Base-by-base conservation (phyloP, 1,140 invertebrate genomes). In the Lutraria rhynchaena region DNA sequence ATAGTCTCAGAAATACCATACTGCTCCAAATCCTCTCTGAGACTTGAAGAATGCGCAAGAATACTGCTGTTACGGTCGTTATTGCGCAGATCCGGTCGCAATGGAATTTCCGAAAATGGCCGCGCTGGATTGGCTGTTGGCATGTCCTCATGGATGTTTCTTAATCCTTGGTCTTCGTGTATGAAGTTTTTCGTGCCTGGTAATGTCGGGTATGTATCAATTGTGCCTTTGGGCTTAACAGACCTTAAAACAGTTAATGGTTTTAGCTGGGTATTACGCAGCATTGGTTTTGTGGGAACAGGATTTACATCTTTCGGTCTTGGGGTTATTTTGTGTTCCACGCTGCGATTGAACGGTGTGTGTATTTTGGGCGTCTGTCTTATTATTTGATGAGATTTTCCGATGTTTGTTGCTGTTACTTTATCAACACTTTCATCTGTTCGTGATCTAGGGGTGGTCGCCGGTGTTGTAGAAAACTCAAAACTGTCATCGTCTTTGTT, bases 91-190 rank as follows among this genome's bases (percentile, higher is more conserved):
- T 80, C 76, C 9, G 76, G 53, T 0, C 76, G 61, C 0, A 80
- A 33, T 5, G 76, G 76, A 13, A 80, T 80, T 60, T 80, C 76
- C 44, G 76, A 80, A 60, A 80, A 80, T 31, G 76, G 76, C 19
- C 76, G 49, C 17, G 24, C 17, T 7, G 60, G 15, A 9, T 57
- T 22, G 11, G 22, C 31, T 3, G 22, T 7, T 3, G 29, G 15
- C 46, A 13, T n/a, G 1, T 73, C 35, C 3, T 37, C 33, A 44
- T 3, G 17, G 19, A 61, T 33, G 57, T 63, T 75, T 57, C 41
- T 75, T 11, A 41, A 27, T 11, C 29, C 29, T 3, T 57, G 24
- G 11, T 24, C 41, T 7, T 57, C 41, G 9, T 4, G 22, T 37
- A 17, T 11, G n/a, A 33, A 69, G 19, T 24, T 37, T 57, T 73